phyloP scores from a whole-genome alignment of 2,113 vertebrate genomes.

The Ptilorrhoa leucosticta region DNA sequence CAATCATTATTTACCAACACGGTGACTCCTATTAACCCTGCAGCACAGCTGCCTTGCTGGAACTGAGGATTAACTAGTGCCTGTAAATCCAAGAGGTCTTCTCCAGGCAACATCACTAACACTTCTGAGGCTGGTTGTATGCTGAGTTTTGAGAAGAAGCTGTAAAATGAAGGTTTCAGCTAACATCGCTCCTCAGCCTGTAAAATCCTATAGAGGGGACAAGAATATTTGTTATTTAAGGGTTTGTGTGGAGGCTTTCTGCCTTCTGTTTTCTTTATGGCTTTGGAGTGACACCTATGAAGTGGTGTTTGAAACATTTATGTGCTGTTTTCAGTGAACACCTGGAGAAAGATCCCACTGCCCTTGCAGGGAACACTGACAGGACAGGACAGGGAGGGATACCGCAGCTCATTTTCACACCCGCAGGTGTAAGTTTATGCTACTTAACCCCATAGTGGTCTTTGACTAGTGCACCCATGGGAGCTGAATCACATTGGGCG shows the following conservation, averaged over 20 bases:
- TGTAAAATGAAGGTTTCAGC: constrained; percentile 9
- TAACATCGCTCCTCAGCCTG: background rate
- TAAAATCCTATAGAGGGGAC: background rate
- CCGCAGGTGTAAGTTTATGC: background rate
- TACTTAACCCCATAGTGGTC: background rate
- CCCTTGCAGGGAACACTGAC: background rate
- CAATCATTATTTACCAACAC: background rate
- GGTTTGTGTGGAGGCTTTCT: background rate
- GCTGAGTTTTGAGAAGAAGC: constrained; percentile 11
- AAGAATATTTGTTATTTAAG: background rate
- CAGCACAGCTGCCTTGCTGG: background rate
- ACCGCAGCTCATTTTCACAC: fast-evolving
- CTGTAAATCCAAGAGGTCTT: background rate
- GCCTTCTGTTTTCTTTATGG: background rate
- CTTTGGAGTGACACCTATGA: background rate
- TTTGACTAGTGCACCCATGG: background rate
- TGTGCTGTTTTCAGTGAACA: background rate
- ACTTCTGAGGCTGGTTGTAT: background rate
- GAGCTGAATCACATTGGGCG: background rate
- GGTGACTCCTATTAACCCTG: background rate
- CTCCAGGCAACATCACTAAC: constrained; percentile 39
- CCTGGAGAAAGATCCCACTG: background rate
- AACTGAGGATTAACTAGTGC: constrained; percentile 44
- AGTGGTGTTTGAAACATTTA: background rate
- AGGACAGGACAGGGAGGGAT: background rate